A percentile compares a stretch with the other conserved stretches of the same genome.
phyloP scores from a whole-genome alignment of 2,113 vertebrate genomes.

The Apteryx mantelli region DNA sequence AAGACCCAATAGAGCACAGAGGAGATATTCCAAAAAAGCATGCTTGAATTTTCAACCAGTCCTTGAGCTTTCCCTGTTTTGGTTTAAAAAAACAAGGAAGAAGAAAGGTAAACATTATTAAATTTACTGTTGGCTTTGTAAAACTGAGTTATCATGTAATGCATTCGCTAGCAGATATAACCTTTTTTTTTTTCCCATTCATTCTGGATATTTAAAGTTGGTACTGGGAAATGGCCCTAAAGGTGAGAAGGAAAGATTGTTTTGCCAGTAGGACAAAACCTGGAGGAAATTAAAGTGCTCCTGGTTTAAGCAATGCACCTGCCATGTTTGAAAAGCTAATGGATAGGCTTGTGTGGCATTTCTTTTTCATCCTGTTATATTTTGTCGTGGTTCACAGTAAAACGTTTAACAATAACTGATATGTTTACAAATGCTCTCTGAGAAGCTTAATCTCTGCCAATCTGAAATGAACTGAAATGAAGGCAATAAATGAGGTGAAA shows the following conservation, averaged over 20 bases:
- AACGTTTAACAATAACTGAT: neutral
- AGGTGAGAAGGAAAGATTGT: neutral
- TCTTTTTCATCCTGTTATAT: neutral
- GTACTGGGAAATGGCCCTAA: neutral
- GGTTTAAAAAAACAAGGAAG: neutral
- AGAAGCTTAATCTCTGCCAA: neutral
- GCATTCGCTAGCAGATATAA: neutral
- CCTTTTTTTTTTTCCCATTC: neutral
- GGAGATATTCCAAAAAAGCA: neutral
- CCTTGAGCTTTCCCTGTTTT: neutral
- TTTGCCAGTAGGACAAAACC: neutral
- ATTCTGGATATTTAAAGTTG: neutral
- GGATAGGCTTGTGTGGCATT: neutral
- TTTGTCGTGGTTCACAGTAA: neutral
- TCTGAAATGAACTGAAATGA: neutral
- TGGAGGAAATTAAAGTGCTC: neutral
- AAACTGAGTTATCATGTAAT: neutral
- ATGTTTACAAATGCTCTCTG: neutral
- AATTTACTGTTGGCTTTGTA: neutral
- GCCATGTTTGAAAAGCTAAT: neutral
- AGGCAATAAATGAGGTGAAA: neutral
- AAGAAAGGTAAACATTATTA: neutral
- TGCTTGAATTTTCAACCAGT: neutral
- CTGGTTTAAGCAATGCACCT: neutral
- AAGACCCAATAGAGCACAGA: neutral